Conservation (phyloP, 2,888 invertebrate species). For the Latrodectus elegans region DNA sequence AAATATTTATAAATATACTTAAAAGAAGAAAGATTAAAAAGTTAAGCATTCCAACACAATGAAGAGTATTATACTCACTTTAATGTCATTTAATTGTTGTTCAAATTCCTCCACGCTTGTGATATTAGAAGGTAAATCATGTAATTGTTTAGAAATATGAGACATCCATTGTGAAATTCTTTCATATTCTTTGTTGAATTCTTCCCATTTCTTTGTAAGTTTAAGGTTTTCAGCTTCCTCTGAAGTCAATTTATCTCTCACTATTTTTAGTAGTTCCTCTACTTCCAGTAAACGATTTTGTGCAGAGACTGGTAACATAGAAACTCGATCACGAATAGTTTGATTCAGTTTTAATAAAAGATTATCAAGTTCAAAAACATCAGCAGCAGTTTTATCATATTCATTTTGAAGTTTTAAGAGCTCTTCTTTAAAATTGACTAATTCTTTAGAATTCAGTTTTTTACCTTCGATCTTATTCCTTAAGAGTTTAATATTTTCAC, state of each 20-base stretch:
- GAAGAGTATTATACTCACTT: conserved; percentile 26
- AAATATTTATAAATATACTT: background rate
- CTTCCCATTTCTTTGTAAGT: conserved; percentile 79
- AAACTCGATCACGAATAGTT: conserved; percentile 48
- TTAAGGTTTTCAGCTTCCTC: conserved; percentile 79
- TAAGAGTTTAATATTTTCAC: conserved; percentile 54
- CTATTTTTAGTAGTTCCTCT: conserved; percentile 26
- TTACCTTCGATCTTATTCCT: conserved; percentile 59
- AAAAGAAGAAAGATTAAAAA: background rate
- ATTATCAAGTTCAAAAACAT: conserved; percentile 72
- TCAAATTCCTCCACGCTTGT: conserved; percentile 31
- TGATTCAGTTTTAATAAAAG: conserved; percentile 59
- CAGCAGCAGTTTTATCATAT: conserved; percentile 71
- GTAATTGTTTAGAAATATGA: conserved; percentile 33
- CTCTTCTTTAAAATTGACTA: conserved; percentile 83
- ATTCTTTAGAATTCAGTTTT: conserved; percentile 77
- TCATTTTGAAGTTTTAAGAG: conserved; percentile 80
- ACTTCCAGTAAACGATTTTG: conserved; percentile 34
- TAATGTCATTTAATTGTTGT: conserved; percentile 35
- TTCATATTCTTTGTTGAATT: conserved; percentile 54
- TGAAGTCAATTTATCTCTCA: conserved; percentile 10
- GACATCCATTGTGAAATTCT: conserved; percentile 58
- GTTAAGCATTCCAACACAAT: no score
- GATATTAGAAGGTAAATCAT: conserved; percentile 20
- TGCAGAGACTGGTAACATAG: conserved; percentile 39